A percentile compares a stretch with the other conserved stretches of the same genome.
Evolutionary conservation across 2,888 invertebrate genomes (phyloP).

Genomic region (Nudaria mundana): DNA sequence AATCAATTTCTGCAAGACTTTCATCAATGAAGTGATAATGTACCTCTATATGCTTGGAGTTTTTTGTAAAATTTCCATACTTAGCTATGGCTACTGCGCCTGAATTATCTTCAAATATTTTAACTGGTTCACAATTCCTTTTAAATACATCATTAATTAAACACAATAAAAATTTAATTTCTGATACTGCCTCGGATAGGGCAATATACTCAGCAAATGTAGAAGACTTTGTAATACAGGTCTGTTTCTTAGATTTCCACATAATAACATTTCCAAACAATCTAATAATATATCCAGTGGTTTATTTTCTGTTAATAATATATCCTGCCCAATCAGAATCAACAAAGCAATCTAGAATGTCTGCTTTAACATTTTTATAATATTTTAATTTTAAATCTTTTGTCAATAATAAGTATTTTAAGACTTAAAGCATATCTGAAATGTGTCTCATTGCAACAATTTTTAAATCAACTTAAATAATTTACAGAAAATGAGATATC

Average conservation of each 20-base stretch:
- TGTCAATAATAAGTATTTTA: conserved; percentile 16
- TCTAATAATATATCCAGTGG: conserved; percentile 43
- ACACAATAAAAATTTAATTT: conserved; percentile 20
- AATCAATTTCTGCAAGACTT: conserved; percentile 28
- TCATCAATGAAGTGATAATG: conserved; percentile 21
- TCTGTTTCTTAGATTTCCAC: conserved; percentile 46
- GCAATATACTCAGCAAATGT: conserved; percentile 38
- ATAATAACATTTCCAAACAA: conserved; percentile 38
- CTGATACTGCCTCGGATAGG: conserved; percentile 31
- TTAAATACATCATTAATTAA: conserved; percentile 9
- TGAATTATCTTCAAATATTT: too few species aligned
- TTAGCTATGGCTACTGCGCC: too few species aligned
- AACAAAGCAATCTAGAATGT: conserved; percentile 31
- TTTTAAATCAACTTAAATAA: conserved; percentile 45
- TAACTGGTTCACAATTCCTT: conserved; percentile 19
- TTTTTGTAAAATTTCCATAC: conserved; percentile 15
- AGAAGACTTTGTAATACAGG: conserved; percentile 31
- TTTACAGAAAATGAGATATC: conserved; percentile 41
- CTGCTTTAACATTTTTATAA: conserved; percentile 20
- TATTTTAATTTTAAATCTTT: conserved; percentile 23
- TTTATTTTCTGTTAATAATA: conserved; percentile 25
- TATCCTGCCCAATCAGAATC: conserved; percentile 41
- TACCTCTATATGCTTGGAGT: conserved; percentile 28
- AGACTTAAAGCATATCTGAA: too few species aligned
- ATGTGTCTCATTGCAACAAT: conserved; percentile 33